Conservation (phyloP, 2,113 vertebrate genomes). For the Limnothrissa miodon region DNA sequence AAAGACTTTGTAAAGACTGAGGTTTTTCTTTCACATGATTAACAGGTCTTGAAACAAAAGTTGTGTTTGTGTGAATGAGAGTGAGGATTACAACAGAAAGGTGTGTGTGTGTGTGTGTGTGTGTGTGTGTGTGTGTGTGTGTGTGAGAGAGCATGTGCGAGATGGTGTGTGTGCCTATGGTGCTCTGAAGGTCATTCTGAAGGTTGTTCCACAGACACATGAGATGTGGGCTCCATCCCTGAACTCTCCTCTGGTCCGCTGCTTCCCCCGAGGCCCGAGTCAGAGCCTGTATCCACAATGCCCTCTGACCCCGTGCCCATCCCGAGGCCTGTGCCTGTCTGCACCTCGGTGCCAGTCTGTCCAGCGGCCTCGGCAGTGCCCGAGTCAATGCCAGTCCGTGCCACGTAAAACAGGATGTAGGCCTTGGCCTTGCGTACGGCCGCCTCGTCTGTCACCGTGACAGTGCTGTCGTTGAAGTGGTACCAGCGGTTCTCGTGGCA, state of each 20-base stretch:
- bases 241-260: not conserved
- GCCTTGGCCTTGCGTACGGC: slow-evolving; percentile 93
- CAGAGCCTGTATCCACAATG: not conserved
- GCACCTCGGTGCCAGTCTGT: not conserved
- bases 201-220: not conserved
- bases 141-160: not conserved
- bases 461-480: slow-evolving; percentile 98
- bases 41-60: not conserved
- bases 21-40: slow-evolving; percentile 60
- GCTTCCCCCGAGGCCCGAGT: not conserved
- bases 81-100: not conserved
- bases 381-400: slow-evolving; percentile 65
- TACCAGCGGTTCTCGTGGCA: slow-evolving; percentile 89
- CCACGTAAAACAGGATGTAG: slow-evolving; percentile 96
- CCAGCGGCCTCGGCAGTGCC: not conserved
- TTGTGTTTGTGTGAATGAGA: not conserved
- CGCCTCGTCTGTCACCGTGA: slow-evolving; percentile 88
- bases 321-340: not conserved
- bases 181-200: not conserved
- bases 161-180: not conserved
- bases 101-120: not conserved
- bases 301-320: not conserved
- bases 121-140: not conserved
- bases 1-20: no score
- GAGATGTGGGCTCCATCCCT: not conserved